Conservation (phyloP, 2,888 invertebrate species). For the Heliconius erato region DNA sequence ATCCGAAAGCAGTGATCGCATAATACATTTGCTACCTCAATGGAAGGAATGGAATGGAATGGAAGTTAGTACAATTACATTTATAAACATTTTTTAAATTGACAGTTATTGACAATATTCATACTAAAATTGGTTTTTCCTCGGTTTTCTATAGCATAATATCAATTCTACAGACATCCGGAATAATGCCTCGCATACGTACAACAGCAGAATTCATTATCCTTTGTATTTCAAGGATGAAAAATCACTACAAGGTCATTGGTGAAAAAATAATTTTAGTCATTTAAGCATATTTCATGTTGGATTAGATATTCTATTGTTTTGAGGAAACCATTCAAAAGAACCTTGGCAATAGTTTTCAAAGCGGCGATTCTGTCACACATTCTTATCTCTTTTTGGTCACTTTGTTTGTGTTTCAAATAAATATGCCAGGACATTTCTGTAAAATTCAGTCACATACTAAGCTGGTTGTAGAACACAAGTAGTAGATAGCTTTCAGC, state of each 20-base stretch:
- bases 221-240: slow-evolving; percentile 45
- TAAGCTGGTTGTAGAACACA: slow-evolving; percentile 39
- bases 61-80: too few species aligned
- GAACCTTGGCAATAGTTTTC: slow-evolving; percentile 72
- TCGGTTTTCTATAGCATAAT: background rate
- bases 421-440: slow-evolving; percentile 67
- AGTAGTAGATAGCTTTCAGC: slow-evolving; percentile 35
- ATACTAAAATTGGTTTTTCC: background rate
- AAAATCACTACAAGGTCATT: slow-evolving; percentile 38
- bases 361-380: slow-evolving; percentile 68
- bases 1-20: too few species aligned
- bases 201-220: slow-evolving; percentile 35
- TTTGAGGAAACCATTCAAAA: slow-evolving; percentile 66
- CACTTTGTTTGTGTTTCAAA: slow-evolving; percentile 65
- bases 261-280: slow-evolving; percentile 45
- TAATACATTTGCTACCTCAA: too few species aligned
- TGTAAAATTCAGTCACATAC: slow-evolving; percentile 42
- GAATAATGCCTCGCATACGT: slow-evolving; percentile 22
- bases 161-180: slow-evolving; percentile 28
- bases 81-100: too few species aligned
- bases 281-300: slow-evolving; percentile 36
- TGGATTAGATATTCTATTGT: slow-evolving; percentile 81
- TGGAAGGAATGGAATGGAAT: too few species aligned
- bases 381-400: slow-evolving; percentile 61
- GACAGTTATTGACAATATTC: background rate